phyloP scores from a whole-genome alignment of 2,888 invertebrate genomes.

The Ochropleura plecta region DNA sequence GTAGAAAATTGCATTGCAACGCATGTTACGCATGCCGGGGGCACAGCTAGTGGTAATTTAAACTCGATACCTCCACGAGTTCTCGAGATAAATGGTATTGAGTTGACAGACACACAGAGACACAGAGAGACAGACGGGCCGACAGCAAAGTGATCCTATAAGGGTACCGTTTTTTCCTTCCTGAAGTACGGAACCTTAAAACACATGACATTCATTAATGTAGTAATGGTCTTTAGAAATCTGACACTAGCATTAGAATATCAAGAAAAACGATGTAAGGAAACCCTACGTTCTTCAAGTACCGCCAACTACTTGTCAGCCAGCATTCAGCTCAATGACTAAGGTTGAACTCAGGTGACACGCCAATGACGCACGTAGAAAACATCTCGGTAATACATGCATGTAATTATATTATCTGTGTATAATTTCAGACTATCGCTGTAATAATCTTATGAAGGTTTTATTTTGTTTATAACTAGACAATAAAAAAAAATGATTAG shows the following conservation, averaged over 20 bases:
- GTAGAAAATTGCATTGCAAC: no score
- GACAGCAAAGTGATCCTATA: no score
- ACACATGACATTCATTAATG: background rate
- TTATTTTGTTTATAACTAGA: background rate
- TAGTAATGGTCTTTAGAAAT: constrained; percentile 17
- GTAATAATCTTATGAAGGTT: background rate
- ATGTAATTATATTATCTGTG: constrained; percentile 13
- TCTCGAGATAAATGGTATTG: no score
- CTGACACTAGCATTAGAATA: background rate
- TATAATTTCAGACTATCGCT: background rate
- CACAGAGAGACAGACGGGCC: no score
- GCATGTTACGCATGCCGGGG: no score
- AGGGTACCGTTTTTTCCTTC: background rate
- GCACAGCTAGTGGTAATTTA: no score
- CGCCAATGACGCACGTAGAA: constrained; percentile 47
- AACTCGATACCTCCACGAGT: no score
- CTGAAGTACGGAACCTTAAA: background rate
- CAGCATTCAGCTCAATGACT: constrained; percentile 32
- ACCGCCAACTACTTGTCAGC: constrained; percentile 1
- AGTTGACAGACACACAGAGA: no score
- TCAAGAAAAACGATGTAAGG: constrained; percentile 22
- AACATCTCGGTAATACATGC: constrained; percentile 16
- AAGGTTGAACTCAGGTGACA: constrained; percentile 42
- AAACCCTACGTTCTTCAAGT: constrained; percentile 9
- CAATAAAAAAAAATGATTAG: background rate